phyloP scores from a whole-genome alignment of 2,888 invertebrate species.

The Acrobasis suavella region DNA sequence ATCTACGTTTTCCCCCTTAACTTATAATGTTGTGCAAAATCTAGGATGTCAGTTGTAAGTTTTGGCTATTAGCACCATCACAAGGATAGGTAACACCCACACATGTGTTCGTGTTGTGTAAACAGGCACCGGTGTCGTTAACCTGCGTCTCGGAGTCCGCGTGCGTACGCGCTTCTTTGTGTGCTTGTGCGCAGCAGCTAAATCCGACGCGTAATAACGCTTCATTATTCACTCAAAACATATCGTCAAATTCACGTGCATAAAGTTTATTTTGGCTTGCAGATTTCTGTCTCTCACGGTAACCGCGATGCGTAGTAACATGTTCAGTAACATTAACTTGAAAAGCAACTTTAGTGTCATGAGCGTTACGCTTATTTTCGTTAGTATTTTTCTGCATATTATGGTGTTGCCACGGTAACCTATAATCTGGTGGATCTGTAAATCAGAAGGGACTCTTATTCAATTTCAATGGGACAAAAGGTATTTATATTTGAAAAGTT shows the following conservation, averaged over 20 bases:
- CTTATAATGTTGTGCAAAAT: background rate
- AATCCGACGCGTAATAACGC: slow-evolving; percentile 30
- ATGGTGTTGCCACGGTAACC: slow-evolving; percentile 13
- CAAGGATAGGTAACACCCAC: slow-evolving; percentile 15
- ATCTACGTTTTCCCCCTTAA: too few species aligned
- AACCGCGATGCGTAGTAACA: background rate
- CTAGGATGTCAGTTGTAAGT: background rate
- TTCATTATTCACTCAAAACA: background rate
- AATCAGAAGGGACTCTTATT: background rate
- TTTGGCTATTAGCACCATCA: slow-evolving; percentile 7
- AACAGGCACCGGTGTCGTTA: slow-evolving; percentile 66
- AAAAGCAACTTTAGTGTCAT: background rate
- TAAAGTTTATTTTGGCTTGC: slow-evolving; percentile 8
- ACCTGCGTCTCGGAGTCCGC: slow-evolving; percentile 52
- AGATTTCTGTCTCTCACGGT: slow-evolving; percentile 3
- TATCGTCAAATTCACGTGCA: background rate
- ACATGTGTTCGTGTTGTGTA: slow-evolving; percentile 43
- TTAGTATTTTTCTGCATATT: background rate
- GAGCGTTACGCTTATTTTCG: background rate
- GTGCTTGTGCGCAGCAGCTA: slow-evolving; percentile 36
- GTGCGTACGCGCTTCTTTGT: slow-evolving; percentile 41
- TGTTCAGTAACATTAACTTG: background rate
- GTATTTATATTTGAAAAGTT: background rate
- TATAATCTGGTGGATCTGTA: slow-evolving; percentile 4
- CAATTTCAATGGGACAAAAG: slow-evolving; percentile 2